A percentile compares a stretch with the other conserved stretches of the same genome.
phyloP scores from a whole-genome alignment of 2,113 vertebrate species.

The Pachyramphus minor region DNA sequence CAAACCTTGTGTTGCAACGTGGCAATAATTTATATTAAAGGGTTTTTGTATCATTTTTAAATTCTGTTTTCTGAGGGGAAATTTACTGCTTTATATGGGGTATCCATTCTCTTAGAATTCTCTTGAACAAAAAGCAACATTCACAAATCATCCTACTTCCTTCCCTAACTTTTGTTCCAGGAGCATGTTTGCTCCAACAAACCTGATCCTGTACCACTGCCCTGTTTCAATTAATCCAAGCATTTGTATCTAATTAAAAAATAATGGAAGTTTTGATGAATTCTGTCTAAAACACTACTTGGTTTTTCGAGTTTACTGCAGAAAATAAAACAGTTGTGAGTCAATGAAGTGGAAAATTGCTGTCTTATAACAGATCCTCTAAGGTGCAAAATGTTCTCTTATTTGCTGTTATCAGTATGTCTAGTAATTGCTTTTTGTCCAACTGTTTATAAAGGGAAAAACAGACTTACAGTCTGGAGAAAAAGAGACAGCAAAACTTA shows the following conservation, averaged over 20 bases:
- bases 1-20: background rate
- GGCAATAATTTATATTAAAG: background rate
- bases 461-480: background rate
- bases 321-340: conserved; percentile 51
- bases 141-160: background rate
- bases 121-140: background rate
- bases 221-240: conserved; percentile 25
- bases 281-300: background rate
- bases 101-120: background rate
- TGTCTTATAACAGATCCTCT: conserved; percentile 32
- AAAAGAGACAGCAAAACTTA: background rate
- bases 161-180: background rate
- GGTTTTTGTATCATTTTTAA: background rate
- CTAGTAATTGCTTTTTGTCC: conserved; percentile 57
- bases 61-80: background rate
- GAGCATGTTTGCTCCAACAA: background rate
- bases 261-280: background rate
- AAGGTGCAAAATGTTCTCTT: conserved; percentile 43
- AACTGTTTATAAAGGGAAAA: conserved; percentile 1
- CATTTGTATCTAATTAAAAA: conserved; percentile 35
- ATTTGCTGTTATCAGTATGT: conserved; percentile 47
- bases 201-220: background rate
- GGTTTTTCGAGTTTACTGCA: conserved; percentile 15
- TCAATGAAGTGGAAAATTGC: conserved; percentile 62
- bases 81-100: background rate